Evolutionary conservation across 2,113 vertebrate genomes (phyloP).

Genomic region (Labeo catla): DNA sequence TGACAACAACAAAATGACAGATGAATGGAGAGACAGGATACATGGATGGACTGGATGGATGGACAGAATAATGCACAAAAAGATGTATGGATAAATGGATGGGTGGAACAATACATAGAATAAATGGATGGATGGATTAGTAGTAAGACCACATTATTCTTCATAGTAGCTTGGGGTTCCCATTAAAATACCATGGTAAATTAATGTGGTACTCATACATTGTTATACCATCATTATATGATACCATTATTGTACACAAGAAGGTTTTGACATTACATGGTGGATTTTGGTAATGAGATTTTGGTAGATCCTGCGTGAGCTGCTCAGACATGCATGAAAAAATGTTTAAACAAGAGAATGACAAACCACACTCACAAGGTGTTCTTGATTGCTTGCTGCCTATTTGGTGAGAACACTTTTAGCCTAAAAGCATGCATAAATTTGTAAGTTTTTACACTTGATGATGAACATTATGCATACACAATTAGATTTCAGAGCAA

Average conservation of each 20-base stretch:
- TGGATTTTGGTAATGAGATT: not conserved
- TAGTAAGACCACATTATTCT: not conserved
- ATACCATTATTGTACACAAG: not conserved
- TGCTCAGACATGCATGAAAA: not conserved
- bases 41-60: too few species aligned
- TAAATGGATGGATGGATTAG: too few species aligned
- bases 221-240: not conserved
- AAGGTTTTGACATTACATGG: not conserved
- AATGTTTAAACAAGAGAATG: conserved; percentile 27
- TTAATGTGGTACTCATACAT: not conserved
- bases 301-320: not conserved
- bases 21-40: too few species aligned
- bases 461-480: conserved; percentile 20
- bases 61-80: too few species aligned
- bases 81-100: too few species aligned
- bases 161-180: not conserved
- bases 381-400: conserved; percentile 10
- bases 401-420: conserved; percentile 19
- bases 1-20: too few species aligned
- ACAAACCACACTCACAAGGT: conserved; percentile 27
- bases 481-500: not conserved
- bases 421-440: conserved; percentile 38
- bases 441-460: conserved; percentile 25
- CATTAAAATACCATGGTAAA: not conserved
- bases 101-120: too few species aligned